A percentile compares a stretch with the other conserved stretches of the same genome.
Evolutionary conservation across 1,140 invertebrate species (phyloP).

Genomic region (Anthonomus grandis): DNA sequence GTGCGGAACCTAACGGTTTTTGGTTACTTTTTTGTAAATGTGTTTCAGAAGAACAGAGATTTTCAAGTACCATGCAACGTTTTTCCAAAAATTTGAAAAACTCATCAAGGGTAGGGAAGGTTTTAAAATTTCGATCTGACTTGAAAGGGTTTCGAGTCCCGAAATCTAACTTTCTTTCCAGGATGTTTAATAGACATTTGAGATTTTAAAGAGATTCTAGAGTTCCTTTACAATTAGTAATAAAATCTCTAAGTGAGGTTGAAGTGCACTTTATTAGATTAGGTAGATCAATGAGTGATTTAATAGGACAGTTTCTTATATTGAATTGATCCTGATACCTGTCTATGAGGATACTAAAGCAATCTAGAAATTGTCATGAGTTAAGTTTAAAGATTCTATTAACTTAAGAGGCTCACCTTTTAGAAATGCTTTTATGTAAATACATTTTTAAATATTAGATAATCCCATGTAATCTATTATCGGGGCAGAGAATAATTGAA

Average conservation of each 20-base stretch:
- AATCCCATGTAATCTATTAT: conserved; percentile 5
- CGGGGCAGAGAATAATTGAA: conserved; percentile 8
- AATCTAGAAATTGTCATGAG: conserved; percentile 15
- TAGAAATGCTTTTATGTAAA: conserved; percentile 6
- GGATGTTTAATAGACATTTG: conserved; percentile 2
- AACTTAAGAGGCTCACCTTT: conserved; percentile 5
- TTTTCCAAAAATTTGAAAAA: conserved; percentile 11
- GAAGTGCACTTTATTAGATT: conserved; percentile 11
- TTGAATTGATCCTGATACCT: conserved; percentile 4
- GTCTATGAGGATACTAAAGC: conserved; percentile 7
- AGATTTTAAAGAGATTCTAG: conserved; percentile 8
- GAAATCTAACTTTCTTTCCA: conserved; percentile 11
- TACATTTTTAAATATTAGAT: conserved; percentile 12
- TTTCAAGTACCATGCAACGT: conserved; percentile 1
- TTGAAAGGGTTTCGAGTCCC: conserved; percentile 1
- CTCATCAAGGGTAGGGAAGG: background rate
- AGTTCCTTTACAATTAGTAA: background rate
- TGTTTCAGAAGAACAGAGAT: background rate
- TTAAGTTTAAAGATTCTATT: conserved; percentile 7
- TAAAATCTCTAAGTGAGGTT: conserved; percentile 7
- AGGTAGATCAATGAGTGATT: conserved; percentile 4
- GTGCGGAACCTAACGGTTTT: background rate
- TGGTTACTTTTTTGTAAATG: background rate
- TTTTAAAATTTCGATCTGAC: background rate
- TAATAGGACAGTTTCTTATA: background rate